These are phyloP conservation scores for Papilio gigon DNA, from an alignment of 2,888 invertebrate genomes.

Conservation along the genomic window DNA sequence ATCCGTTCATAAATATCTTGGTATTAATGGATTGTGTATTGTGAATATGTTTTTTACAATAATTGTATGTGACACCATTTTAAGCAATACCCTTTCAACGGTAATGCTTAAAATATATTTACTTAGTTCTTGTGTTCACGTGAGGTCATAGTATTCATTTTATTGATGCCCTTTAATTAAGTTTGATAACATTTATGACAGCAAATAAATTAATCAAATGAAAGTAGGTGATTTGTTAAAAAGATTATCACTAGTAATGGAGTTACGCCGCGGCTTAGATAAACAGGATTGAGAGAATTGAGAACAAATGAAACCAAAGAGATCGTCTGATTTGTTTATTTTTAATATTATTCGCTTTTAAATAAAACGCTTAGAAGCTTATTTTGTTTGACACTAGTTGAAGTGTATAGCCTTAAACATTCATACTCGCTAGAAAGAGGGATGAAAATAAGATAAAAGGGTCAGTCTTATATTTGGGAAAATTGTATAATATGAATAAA, in stretches of 20 bases:
- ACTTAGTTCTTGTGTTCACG: background rate
- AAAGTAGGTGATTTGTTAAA: constrained; percentile 23
- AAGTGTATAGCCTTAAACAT: constrained; percentile 72
- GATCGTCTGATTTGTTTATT: constrained; percentile 71
- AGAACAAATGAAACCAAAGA: constrained; percentile 49
- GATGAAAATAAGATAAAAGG: constrained; percentile 81
- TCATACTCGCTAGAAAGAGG: constrained; percentile 66
- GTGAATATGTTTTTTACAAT: no score
- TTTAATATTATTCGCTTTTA: constrained; percentile 73
- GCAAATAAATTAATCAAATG: background rate
- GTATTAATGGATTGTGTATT: no score
- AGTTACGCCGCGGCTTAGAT: constrained; percentile 23
- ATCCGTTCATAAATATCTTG: no score
- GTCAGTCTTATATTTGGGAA: constrained; percentile 83
- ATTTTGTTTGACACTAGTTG: constrained; percentile 68
- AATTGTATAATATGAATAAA: constrained; percentile 77
- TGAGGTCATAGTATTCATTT: background rate
- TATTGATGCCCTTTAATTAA: no score
- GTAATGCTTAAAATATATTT: no score
- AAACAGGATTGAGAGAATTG: constrained; percentile 32
- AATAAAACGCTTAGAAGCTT: constrained; percentile 75
- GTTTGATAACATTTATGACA: background rate
- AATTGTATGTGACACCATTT: no score
- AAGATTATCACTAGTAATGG: constrained; percentile 21
- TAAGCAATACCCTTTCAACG: no score